Evolutionary conservation across 2,113 vertebrate genomes (phyloP).

Genomic region (Antennarius striatus): DNA sequence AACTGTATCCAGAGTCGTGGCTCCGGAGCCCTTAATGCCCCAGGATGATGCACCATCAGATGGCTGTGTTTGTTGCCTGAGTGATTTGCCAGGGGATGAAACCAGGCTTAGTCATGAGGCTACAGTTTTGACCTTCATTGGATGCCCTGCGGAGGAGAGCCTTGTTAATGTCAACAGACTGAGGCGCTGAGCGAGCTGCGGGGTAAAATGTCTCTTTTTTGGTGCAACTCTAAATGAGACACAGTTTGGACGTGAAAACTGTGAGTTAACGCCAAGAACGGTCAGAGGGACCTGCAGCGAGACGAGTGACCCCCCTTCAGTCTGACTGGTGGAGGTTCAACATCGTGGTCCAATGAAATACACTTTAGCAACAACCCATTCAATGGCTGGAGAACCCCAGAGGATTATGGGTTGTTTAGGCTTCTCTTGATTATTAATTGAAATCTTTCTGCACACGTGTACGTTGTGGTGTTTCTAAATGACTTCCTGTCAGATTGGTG

Average conservation of each 20-base stretch:
- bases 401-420: too few relatives aligned
- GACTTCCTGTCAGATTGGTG: too few relatives aligned
- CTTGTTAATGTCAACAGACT: conserved; percentile 53
- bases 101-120: conserved; percentile 42
- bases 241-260: conserved; percentile 35
- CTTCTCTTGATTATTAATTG: too few relatives aligned
- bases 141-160: conserved; percentile 33
- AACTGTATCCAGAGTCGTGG: conserved; percentile 7
- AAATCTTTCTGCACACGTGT: too few relatives aligned
- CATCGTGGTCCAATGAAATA: neutral
- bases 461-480: too few relatives aligned
- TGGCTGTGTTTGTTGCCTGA: conserved; percentile 28
- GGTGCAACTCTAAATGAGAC: conserved; percentile 50
- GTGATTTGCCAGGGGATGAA: conserved; percentile 36
- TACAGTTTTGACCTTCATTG: conserved; percentile 22
- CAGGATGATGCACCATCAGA: conserved; percentile 30
- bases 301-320: conserved; percentile 13
- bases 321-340: conserved; percentile 21
- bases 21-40: conserved; percentile 24
- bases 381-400: neutral
- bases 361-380: neutral
- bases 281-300: conserved; percentile 31
- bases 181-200: conserved; percentile 38
- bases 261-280: conserved; percentile 17
- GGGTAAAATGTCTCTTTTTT: conserved; percentile 32